phyloP scores from a whole-genome alignment of 2,113 vertebrate species.

The Mastomys coucha region DNA sequence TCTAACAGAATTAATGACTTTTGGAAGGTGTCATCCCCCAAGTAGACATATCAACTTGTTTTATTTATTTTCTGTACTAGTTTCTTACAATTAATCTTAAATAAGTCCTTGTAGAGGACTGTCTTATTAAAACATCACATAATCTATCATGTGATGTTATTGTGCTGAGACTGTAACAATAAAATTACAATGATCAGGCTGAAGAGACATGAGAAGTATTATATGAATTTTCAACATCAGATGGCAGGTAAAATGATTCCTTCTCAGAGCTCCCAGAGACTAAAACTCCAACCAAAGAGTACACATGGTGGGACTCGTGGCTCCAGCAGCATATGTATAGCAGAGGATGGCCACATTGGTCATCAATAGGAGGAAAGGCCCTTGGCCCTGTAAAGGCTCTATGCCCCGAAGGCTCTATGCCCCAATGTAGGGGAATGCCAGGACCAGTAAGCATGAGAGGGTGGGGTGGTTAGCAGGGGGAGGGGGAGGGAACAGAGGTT shows the following conservation, averaged over 20 bases:
- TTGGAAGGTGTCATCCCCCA: not conserved
- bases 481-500: no score
- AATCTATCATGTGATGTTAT: slow-evolving; percentile 41
- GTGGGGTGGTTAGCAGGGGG: no score
- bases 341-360: no score
- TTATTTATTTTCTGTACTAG: slow-evolving; percentile 36
- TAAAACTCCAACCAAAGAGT: no score
- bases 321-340: no score
- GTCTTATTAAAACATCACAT: not conserved
- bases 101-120: not conserved
- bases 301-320: no score
- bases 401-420: no score
- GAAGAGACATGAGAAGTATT: not conserved
- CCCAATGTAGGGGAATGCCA: no score
- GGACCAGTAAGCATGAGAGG: no score
- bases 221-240: not conserved
- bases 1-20: slow-evolving; percentile 10
- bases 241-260: not conserved
- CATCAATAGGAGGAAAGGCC: no score
- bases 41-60: not conserved
- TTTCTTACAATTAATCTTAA: slow-evolving; percentile 52
- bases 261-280: not conserved
- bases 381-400: no score
- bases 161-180: not conserved
- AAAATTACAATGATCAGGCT: not conserved